A percentile compares a stretch with the other conserved stretches of the same genome.
These are phyloP conservation scores for Dysdera silvatica DNA, from an alignment of 1,140 invertebrate species.

Conservation along the genomic window DNA sequence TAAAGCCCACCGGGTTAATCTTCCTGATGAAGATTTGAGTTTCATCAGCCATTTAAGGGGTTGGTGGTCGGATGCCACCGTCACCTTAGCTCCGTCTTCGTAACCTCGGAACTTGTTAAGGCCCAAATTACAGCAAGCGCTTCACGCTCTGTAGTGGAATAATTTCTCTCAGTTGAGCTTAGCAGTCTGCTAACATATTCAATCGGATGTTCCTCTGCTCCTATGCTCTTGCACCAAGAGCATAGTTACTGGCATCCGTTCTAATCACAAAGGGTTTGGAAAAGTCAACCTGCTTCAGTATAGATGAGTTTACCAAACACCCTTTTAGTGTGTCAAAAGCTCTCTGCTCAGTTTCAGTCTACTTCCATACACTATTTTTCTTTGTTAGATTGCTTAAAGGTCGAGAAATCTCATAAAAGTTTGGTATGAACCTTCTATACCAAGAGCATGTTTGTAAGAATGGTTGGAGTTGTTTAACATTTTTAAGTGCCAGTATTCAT, in stretches of 20 bases:
- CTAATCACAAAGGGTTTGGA: not conserved
- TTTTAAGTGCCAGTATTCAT: slow-evolving; percentile 8
- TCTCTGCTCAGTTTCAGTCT: slow-evolving; percentile 1
- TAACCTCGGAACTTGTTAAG: slow-evolving; percentile 14
- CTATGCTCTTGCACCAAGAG: too few relatives aligned
- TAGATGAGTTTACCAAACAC: not conserved
- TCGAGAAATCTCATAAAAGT: slow-evolving; percentile 1
- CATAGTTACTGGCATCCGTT: slow-evolving; percentile 32
- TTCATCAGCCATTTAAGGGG: slow-evolving; percentile 45
- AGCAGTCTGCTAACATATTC: not conserved
- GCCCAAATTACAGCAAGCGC: not conserved
- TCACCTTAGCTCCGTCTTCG: slow-evolving; percentile 40
- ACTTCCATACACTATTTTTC: slow-evolving; percentile 12
- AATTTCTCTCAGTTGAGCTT: not conserved
- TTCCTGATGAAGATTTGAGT: slow-evolving; percentile 41
- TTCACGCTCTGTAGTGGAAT: not conserved
- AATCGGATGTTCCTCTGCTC: not conserved
- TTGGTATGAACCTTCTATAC: not conserved
- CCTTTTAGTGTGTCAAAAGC: slow-evolving; percentile 15
- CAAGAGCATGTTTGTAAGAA: slow-evolving; percentile 9
- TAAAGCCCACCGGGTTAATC: slow-evolving; percentile 47
- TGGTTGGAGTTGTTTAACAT: slow-evolving; percentile 1
- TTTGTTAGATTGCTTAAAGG: slow-evolving; percentile 7
- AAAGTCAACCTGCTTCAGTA: slow-evolving; percentile 6
- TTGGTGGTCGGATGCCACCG: slow-evolving; percentile 48